Base-by-base conservation (phyloP, 2,888 invertebrate species). In the Erebia palarica region DNA sequence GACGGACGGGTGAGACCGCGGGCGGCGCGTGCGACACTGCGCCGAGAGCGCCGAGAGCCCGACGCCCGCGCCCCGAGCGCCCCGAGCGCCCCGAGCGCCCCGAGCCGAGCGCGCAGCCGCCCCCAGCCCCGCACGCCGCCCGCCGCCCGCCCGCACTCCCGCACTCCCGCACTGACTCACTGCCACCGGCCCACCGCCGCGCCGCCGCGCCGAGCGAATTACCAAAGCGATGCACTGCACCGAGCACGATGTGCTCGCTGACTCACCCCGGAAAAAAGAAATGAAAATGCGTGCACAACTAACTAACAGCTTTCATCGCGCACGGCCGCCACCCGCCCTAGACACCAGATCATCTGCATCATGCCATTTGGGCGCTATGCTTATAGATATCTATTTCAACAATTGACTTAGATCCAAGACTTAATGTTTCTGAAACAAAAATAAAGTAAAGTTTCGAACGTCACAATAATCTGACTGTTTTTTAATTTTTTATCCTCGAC, bases 11-110 rank as follows among this genome's bases (percentile, higher is more conserved):
- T 89, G 89, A 81, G 87, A 88, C 90, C 91, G 91, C 92, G 87
- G 89, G 83, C 90, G 90, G 90, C 91, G 90, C 90, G 90, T 89
- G 90, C 90, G 86, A 91, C 91, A 91, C 91, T 91, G 75, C 79
- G 78, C 75, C 76, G 78, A 80, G 76, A 80, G 78, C 75, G 75
- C 75, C 76, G 75, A 74, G 75, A 72, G 76, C 66, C 73, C 36
- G 36, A 36, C 71, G 78, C 80, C 80, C 44, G 80, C 81, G 75
- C 78, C 75, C 76, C 80, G 16, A 36, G 64, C 65, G 68, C 47
- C 51, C n/a, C n/a, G n/a, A 1, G 76, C 80, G 78, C 74, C 75
- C 75, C 76, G 75, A 68, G 78, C 80, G n/a, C n/a, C n/a, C n/a
- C n/a, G n/a, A n/a, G n/a, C 80, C 42, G 79, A 81, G 75, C 78